Base-by-base conservation (phyloP, 2,113 vertebrate species). In the Tenrec ecaudatus region DNA sequence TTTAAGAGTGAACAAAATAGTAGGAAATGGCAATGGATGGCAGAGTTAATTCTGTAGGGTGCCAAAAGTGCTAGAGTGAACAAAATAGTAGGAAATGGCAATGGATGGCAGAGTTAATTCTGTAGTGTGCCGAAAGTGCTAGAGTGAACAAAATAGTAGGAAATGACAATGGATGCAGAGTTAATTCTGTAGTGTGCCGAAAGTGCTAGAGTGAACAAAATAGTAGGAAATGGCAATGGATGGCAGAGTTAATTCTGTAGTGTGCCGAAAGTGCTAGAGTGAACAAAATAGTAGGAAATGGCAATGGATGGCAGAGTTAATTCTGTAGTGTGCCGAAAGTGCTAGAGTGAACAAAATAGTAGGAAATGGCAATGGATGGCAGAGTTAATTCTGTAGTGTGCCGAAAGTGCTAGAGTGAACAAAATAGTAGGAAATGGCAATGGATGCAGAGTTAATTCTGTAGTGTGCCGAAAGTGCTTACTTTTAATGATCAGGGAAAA, bases 401-500 rank as follows among this genome's bases (percentile, higher is more conserved):
- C n/a, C n/a, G n/a, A n/a, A n/a, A n/a, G n/a, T n/a, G n/a, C n/a
- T n/a, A 23, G 91, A 89, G n/a, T 83, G 87, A 88, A 68, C 53
- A 90, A 53, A 81, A 69, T 92, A 0, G 1, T 9, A 84, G 15
- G 27, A 89, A 96, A 85, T 66, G 10, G 47, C 4, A 79, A 73
- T 19, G 86, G 0, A 53, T 53, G 25, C 3, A 64, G 58, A 20
- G 2, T 57, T 86, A 73, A 78, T 83, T 86, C 88, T 87, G 0
- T 88, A 75, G 69, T 76, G 36, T 75, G 57, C 22, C 77, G 76
- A 69, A 88, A 64, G 68, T 90, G 15, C 31, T 90, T 88, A 87
- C 20, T 60, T 20, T 82, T 82, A 95, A 27, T 88, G 90, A 89
- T 60, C 58, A 81, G 82, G 87, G 81, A 89, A 92, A 91, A n/a